Evolutionary conservation across 2,113 vertebrate species (phyloP), one percentile per base, ranked within the genome.

Genomic region (Dicrurus megarhynchus): DNA sequence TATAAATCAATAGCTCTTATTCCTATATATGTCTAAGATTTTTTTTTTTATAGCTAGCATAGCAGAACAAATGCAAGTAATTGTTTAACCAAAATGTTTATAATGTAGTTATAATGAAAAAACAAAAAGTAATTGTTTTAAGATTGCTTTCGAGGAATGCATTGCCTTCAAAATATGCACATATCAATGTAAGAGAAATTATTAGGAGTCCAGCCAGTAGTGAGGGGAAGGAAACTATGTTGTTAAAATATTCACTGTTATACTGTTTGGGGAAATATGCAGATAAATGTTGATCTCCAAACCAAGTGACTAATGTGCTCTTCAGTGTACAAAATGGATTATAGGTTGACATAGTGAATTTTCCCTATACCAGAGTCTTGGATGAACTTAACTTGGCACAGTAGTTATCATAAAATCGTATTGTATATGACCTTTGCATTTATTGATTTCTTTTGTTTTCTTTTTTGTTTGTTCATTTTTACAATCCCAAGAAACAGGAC

Each of bases 251-350:
- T 28, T 87, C 65, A 78, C 11, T 11, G 6, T 75, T 87, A 44
- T 1, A 71, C 17, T 63, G 11, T 49, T 93, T 83, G 39, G n/a
- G 49, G 18, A 35, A 78, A 78, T 85, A 83, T 6, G 4, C 42
- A 85, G 49, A 79, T 78, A 61, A 47, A 50, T 78, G 16, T 89
- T 83, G 92, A 82, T 93, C 95, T 68, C 74, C 64, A 96, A 89
- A 70, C 42, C 32, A 94, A 83, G 39, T 8, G 35, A 50, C 16
- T 86, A 87, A 79, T 92, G 93, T 97, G 12, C 10, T 95, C 63
- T 90, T 95, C 64, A 60, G 13, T 63, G 24, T 77, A 17, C 47
- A 91, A 47, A 97, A 87, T 95, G 64, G 49, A 87, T 84, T 67
- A 68, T 13, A 92, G 46, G 50, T 83, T 93, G 35, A 8, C 33